phyloP scores from a whole-genome alignment of 1,140 invertebrate genomes.

The Listronotus bonariensis region DNA sequence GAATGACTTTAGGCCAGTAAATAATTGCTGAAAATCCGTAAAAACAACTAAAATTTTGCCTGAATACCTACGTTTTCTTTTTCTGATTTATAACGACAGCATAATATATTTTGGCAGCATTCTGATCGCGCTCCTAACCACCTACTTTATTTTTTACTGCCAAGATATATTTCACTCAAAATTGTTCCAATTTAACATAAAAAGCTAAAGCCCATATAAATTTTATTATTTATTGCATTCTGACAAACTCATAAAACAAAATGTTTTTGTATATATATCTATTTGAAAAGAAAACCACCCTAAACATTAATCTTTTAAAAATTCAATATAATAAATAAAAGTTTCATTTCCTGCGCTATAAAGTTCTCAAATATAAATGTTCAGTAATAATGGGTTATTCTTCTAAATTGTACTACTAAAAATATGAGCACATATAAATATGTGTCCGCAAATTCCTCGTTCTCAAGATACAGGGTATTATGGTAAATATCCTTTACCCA shows the following conservation, averaged over 20 bases:
- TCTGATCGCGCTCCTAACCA: slow-evolving; percentile 4
- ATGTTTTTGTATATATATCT: neutral
- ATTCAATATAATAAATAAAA: neutral
- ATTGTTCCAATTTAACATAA: slow-evolving; percentile 7
- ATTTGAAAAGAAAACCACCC: neutral
- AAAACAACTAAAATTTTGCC: no score
- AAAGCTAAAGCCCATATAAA: slow-evolving; percentile 1
- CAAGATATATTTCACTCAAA: neutral
- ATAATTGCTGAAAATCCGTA: no score
- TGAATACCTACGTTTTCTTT: neutral
- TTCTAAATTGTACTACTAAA: no score
- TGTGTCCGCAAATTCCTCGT: no score
- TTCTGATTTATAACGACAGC: neutral
- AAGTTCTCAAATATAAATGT: neutral
- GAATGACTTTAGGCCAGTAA: no score
- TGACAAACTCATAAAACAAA: slow-evolving; percentile 11
- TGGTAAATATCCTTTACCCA: no score
- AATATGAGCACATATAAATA: no score
- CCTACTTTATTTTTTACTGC: slow-evolving; percentile 2
- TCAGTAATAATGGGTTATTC: no score
- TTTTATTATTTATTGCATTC: slow-evolving; percentile 4
- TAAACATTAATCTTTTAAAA: slow-evolving; percentile 8
- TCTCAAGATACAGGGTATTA: no score
- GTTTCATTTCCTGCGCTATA: neutral
- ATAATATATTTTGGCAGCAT: neutral